Conservation (phyloP, 2,113 vertebrate species). For the Trogon surrucura region DNA sequence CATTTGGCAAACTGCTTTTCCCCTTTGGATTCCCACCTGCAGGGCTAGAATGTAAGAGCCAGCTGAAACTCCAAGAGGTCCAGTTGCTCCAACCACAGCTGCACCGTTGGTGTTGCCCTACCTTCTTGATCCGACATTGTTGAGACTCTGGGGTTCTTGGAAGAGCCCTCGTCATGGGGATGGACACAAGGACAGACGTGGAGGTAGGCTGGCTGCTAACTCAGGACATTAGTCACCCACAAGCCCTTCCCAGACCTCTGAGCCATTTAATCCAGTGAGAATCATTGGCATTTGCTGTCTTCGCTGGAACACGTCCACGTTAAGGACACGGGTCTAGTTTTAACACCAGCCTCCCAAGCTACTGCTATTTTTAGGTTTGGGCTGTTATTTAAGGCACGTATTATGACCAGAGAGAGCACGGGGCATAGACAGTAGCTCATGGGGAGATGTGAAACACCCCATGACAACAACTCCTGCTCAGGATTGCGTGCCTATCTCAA, state of each 20-base stretch:
- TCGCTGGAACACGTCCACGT: background rate
- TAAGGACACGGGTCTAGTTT: background rate
- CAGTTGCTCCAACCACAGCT: background rate
- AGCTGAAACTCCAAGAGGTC: background rate
- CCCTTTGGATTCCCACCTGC: background rate
- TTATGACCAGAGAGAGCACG: background rate
- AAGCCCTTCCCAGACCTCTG: background rate
- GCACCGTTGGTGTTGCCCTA: background rate
- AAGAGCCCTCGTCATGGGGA: background rate
- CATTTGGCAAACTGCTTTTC: background rate
- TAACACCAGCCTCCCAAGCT: background rate
- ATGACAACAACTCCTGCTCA: background rate
- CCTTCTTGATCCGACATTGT: background rate
- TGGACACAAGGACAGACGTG: rapidly evolving
- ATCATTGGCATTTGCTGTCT: background rate
- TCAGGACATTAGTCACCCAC: background rate
- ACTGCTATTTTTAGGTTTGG: conserved; percentile 43
- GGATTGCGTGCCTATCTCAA: background rate
- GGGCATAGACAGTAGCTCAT: background rate
- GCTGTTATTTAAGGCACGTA: conserved; percentile 8
- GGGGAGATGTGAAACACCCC: background rate
- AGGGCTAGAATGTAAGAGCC: background rate
- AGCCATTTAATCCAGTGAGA: conserved; percentile 16
- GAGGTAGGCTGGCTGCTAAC: background rate
- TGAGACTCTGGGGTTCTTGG: background rate